Evolutionary conservation across 2,888 invertebrate genomes (phyloP).

Genomic region (Drosophila cyrtoloma): DNA sequence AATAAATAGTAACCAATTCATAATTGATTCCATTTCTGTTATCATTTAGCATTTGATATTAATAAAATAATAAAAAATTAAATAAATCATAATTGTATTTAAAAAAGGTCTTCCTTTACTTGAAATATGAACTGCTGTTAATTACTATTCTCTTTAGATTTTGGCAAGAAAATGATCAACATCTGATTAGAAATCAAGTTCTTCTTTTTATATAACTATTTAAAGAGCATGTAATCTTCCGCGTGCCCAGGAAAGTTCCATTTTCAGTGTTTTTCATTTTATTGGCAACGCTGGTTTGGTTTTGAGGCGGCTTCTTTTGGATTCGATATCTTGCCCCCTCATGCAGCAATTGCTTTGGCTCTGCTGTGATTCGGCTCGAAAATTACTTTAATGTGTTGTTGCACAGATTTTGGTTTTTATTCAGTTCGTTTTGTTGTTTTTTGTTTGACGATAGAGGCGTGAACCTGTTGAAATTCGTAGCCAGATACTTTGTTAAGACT

Average conservation of each 20-base stretch:
- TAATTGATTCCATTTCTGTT: not conserved
- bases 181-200: not conserved
- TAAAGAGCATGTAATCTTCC: slow-evolving; percentile 4
- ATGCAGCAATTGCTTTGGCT: slow-evolving; percentile 33
- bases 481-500: slow-evolving; percentile 38
- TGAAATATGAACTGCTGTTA: not conserved
- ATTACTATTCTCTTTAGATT: not conserved
- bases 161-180: not conserved
- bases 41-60: accelerated
- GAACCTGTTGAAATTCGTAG: slow-evolving; percentile 81
- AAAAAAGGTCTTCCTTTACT: accelerated
- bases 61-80: not conserved
- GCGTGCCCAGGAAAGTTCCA: not conserved
- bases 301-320: slow-evolving; percentile 54
- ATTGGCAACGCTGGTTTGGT: slow-evolving; percentile 17
- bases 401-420: slow-evolving; percentile 54
- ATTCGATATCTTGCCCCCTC: slow-evolving; percentile 20
- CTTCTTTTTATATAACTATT: accelerated
- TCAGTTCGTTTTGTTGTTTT: slow-evolving; percentile 5
- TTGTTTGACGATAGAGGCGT: slow-evolving; percentile 72
- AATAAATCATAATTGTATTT: not conserved
- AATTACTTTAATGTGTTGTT: slow-evolving; percentile 72
- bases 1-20: not conserved
- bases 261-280: slow-evolving; percentile 10
- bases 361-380: slow-evolving; percentile 40